phyloP scores from a whole-genome alignment of 2,113 vertebrate species.

The Pristiophorus japonicus region DNA sequence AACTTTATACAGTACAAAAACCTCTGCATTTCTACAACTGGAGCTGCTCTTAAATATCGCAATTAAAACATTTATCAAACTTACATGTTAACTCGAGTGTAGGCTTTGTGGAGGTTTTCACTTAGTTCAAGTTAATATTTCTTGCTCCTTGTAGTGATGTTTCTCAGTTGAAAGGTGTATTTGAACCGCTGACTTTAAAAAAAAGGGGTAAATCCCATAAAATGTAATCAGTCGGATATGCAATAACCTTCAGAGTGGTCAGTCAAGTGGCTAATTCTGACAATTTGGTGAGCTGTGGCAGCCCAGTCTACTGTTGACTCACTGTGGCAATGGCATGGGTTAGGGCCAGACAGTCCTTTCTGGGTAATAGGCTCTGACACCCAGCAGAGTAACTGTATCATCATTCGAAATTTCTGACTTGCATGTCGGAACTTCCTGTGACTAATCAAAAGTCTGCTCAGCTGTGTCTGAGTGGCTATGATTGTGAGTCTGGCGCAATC shows the following conservation, averaged over 20 bases:
- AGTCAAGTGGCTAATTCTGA: not conserved
- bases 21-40: not conserved
- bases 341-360: not conserved
- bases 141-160: not conserved
- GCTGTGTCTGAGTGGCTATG: not conserved
- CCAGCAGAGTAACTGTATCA: not conserved
- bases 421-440: conserved; percentile 1
- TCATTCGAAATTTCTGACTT: conserved; percentile 19
- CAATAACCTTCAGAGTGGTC: conserved; percentile 2
- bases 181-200: not conserved
- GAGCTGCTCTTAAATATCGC: not conserved
- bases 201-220: not conserved
- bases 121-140: not conserved
- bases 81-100: not conserved
- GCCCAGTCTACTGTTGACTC: not conserved
- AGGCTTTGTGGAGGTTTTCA: not conserved
- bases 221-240: not conserved
- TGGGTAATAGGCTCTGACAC: not conserved
- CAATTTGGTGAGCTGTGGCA: not conserved
- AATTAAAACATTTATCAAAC: not conserved
- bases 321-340: conserved; percentile 10
- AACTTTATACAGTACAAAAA: not conserved
- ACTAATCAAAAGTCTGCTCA: conserved; percentile 23
- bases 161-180: not conserved
- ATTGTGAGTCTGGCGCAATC: not conserved